Evolutionary conservation across 2,888 invertebrate species (phyloP).

Genomic region (Agapostemon virescens): DNA sequence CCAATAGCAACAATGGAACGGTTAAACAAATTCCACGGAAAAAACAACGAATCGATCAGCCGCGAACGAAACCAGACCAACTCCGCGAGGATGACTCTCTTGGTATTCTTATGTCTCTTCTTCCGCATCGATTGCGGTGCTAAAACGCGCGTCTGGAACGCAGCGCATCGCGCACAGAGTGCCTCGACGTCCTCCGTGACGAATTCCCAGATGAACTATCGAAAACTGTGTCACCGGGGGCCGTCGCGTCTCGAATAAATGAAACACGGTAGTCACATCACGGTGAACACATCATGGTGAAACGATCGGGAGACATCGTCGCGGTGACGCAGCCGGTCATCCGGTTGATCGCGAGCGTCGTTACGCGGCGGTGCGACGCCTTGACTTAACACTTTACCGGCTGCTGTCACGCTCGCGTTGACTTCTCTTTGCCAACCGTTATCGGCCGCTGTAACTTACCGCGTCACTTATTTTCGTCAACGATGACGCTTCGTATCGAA

Average conservation of each 20-base stretch:
- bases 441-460: no score
- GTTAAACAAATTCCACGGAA: no score
- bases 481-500: no score
- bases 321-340: neutral
- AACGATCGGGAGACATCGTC: neutral
- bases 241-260: neutral
- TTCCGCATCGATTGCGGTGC: neutral
- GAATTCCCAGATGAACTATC: neutral
- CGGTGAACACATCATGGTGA: no score
- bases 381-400: no score
- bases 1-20: no score
- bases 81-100: neutral
- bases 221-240: neutral
- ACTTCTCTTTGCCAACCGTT: no score
- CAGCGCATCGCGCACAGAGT: neutral
- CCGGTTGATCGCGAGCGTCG: slow-evolving; percentile 3
- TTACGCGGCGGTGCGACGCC: neutral
- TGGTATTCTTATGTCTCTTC: neutral
- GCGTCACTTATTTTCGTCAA: no score
- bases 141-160: neutral
- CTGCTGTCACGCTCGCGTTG: no score
- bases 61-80: neutral
- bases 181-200: neutral
- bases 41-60: neutral
- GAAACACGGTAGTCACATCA: neutral